A percentile compares a stretch with the other conserved stretches of the same genome.
phyloP scores from a whole-genome alignment of 2,888 invertebrate species.

The Brachypalpus laphriformis region DNA sequence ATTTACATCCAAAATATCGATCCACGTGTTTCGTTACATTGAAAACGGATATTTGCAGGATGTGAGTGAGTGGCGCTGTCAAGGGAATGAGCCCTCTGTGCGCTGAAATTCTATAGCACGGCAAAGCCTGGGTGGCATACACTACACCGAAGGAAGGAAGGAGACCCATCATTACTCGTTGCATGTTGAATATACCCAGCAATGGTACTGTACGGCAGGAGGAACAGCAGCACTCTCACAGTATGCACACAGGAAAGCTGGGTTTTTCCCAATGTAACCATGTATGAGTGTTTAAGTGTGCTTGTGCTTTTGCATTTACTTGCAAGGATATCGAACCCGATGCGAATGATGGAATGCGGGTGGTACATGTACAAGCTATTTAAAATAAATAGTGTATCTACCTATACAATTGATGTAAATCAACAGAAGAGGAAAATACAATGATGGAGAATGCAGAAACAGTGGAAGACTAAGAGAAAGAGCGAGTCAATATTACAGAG shows the following conservation, averaged over 20 bases:
- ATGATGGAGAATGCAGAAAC: background rate
- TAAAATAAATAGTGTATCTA: constrained; percentile 64
- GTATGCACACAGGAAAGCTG: constrained; percentile 3
- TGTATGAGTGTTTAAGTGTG: constrained; percentile 8
- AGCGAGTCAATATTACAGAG: constrained; percentile 40
- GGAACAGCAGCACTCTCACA: constrained; percentile 33
- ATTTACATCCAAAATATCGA: constrained; percentile 65
- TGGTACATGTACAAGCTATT: constrained; percentile 53
- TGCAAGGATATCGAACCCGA: constrained; percentile 62
- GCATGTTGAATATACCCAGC: constrained; percentile 18
- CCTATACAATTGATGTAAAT: constrained; percentile 60
- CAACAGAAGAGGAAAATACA: constrained; percentile 35
- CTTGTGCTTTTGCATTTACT: constrained; percentile 60
- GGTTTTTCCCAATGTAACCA: background rate
- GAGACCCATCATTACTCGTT: constrained; percentile 23
- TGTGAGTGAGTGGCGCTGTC: constrained; percentile 59
- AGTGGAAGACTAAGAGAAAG: constrained; percentile 13
- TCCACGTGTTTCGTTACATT: constrained; percentile 68
- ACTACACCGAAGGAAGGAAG: constrained; percentile 9
- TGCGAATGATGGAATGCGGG: constrained; percentile 51
- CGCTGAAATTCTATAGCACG: constrained; percentile 18
- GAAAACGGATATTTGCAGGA: constrained; percentile 67
- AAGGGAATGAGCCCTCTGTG: constrained; percentile 48
- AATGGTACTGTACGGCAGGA: too few species aligned
- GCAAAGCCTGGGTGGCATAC: constrained; percentile 6